These are phyloP conservation scores for Meandrusa payeni DNA, from an alignment of 2,888 invertebrate genomes.

Conservation along the genomic window DNA sequence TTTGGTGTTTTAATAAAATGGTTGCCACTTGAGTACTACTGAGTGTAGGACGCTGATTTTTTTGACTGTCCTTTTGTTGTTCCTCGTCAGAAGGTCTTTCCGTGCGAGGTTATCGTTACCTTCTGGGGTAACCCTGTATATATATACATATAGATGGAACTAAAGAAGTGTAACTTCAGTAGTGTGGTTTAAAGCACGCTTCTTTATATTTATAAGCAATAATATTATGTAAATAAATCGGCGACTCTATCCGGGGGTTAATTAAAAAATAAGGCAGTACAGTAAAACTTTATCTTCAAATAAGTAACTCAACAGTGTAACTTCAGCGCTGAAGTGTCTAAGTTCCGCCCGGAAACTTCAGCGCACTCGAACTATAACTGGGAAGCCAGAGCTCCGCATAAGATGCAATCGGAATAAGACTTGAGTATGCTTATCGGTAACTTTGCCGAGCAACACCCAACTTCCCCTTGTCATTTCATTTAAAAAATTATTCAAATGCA, in stretches of 20 bases:
- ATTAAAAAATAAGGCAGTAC: constrained; percentile 10
- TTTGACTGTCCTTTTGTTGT: too few species aligned
- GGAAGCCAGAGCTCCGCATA: constrained; percentile 12
- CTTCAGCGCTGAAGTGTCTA: constrained; percentile 18
- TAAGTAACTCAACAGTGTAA: constrained; percentile 15
- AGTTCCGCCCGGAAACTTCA: constrained; percentile 16
- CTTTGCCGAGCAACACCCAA: constrained; percentile 15
- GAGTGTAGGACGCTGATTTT: too few species aligned
- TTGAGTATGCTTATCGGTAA: constrained; percentile 19
- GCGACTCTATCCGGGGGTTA: neutral
- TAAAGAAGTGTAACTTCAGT: too few species aligned
- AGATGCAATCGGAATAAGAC: constrained; percentile 22
- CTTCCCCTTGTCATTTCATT: constrained; percentile 8
- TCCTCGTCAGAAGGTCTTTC: too few species aligned
- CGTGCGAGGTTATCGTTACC: too few species aligned
- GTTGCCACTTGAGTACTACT: too few species aligned
- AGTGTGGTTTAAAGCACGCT: too few species aligned
- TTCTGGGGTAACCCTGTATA: too few species aligned
- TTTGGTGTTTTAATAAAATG: too few species aligned
- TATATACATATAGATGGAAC: too few species aligned
- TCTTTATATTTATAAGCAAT: too few species aligned
- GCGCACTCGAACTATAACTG: constrained; percentile 22
- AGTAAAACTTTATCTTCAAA: constrained; percentile 16
- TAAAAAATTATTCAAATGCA: neutral
- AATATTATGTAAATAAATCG: neutral